Base-by-base conservation (phyloP, 2,888 invertebrate species). In the Catocala nupta region DNA sequence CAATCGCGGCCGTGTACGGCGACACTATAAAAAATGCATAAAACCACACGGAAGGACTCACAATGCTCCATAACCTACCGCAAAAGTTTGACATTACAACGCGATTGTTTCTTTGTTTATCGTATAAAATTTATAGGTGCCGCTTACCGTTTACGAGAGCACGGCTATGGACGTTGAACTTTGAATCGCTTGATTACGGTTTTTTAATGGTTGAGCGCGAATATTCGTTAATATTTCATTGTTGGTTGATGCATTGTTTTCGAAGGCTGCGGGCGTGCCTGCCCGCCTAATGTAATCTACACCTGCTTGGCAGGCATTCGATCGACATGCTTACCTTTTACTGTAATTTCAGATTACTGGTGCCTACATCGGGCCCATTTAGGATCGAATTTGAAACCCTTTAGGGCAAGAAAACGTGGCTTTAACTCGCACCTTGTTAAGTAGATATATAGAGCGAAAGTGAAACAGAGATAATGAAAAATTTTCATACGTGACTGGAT, bases 21-120 rank as follows among this genome's bases (percentile, higher is more conserved):
- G 72, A 73, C 71, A 80, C 77, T 77, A 78, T 81, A 76, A 78
- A 76, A 80, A 77, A 68, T 75, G 75, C 73, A 75, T 78, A 74
- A 75, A 71, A 67, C 71, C 69, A 81, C 71, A 75, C 75, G 90
- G 91, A 92, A 91, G 86, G 81, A 84, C 77, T 81, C 74, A 83
- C 86, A 87, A 87, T 83, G 76, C 81, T 80, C 85, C 86, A 87
- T 88, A 91, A 89, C 89, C 90, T 92, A 89, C 89, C 90, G 82
- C 91, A 90, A 92, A 90, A 87, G 83, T 87, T 89, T 89, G 89
- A 88, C 86, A 90, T 90, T 86, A 89, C 83, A 83, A 81, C 68
- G 68, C 84, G 85, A 90, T 90, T 90, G 90, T 91, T 92, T 90
- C 91, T 89, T 89, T 93, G 92, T 93, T 91, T 92, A 90, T 90